Conservation (phyloP, 1,140 invertebrate species). For the Orchestia grillus region DNA sequence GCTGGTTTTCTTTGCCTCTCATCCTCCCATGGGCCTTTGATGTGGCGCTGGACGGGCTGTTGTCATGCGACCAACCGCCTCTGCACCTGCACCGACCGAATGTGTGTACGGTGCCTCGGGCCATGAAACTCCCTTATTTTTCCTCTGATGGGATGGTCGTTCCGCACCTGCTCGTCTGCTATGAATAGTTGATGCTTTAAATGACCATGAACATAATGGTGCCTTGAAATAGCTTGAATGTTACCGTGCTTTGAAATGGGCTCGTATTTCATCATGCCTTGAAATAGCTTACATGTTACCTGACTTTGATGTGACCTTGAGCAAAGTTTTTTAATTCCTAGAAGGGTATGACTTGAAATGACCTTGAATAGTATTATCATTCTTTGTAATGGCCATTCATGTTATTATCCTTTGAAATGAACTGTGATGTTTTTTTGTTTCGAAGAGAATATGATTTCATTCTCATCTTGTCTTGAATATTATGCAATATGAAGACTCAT, state of each 20-base stretch:
- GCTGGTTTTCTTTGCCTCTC: not conserved
- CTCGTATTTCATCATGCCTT: not conserved
- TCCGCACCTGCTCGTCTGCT: too few species aligned
- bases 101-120: not conserved
- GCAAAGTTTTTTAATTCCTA: too few species aligned
- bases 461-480: not conserved
- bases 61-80: not conserved
- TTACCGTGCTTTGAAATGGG: not conserved
- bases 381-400: not conserved
- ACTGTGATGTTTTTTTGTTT: not conserved
- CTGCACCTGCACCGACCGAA: not conserved
- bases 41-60: not conserved
- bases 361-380: not conserved
- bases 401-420: not conserved
- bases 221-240: not conserved
- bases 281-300: not conserved
- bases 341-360: too few species aligned
- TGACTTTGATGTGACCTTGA: too few species aligned
- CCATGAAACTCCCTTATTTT: not conserved
- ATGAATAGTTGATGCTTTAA: not conserved
- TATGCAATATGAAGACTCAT: not conserved
- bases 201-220: not conserved
- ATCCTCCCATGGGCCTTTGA: not conserved
- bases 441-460: too few species aligned
- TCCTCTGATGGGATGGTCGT: not conserved